phyloP scores from a whole-genome alignment of 2,888 invertebrate genomes.

The Netelia inedita region DNA sequence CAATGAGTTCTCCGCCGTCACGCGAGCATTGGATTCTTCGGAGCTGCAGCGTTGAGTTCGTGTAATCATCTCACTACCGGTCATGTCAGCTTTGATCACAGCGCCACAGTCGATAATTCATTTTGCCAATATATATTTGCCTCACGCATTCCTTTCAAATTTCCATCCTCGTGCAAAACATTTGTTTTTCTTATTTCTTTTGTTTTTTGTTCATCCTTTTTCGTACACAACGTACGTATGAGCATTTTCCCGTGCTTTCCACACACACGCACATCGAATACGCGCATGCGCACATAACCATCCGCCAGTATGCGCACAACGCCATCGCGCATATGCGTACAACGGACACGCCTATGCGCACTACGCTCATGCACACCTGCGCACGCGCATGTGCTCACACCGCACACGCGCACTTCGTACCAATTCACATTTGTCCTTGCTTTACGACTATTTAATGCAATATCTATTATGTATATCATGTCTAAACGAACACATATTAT shows the following conservation, averaged over 20 bases:
- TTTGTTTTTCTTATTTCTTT: conserved; percentile 10
- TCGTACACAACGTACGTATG: conserved; percentile 12
- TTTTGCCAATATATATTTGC: conserved; percentile 49
- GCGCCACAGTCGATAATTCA: conserved; percentile 56
- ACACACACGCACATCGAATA: conserved; percentile 5
- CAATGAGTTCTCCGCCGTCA: conserved; percentile 22
- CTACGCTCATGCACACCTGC: background rate
- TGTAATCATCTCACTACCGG: conserved; percentile 32
- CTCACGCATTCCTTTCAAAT: background rate
- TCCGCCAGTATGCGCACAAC: conserved; percentile 8
- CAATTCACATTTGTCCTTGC: conserved; percentile 35
- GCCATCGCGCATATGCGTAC: conserved; percentile 15
- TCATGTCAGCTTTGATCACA: conserved; percentile 50
- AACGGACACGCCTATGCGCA: conserved; percentile 14
- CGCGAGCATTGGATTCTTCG: background rate
- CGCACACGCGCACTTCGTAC: conserved; percentile 21
- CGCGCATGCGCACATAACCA: conserved; percentile 17
- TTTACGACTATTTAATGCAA: conserved; percentile 75
- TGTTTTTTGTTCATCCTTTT: conserved; percentile 20
- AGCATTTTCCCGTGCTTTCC: conserved; percentile 19
- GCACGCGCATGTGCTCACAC: conserved; percentile 20
- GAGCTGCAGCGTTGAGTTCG: background rate
- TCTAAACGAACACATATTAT: conserved; percentile 84
- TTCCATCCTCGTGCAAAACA: conserved; percentile 8
- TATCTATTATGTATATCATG: conserved; percentile 81